Base-by-base conservation (phyloP, 2,113 vertebrate genomes). In the Larimichthys polyactis region DNA sequence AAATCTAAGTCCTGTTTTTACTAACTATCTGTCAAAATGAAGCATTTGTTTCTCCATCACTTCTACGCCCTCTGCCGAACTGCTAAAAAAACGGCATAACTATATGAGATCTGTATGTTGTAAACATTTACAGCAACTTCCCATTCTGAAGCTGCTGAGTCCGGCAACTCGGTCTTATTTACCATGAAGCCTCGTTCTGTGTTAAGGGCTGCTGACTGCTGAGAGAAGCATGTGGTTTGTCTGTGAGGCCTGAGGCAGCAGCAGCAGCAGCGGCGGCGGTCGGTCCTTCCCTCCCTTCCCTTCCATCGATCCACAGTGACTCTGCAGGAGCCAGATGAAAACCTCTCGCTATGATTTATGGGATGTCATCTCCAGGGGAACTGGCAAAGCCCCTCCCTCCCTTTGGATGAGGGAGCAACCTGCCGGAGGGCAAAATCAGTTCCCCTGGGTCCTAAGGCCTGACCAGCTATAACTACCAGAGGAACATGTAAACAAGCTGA, bases 341-440 rank as follows among this genome's bases (percentile, higher is more conserved):
- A 87, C 82, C 87, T 85, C 87, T 84, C 24, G 54, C 84, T 88
- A 75, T 92, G 92, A 94, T 94, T 94, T 93, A 94, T 94, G 87
- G 87, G 84, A 81, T 76, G 74, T 86, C 88, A 79, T 88, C 79
- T 89, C 73, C 80, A 63, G 71, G 71, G 78, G 66, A 83, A 79
- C 85, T 22, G 19, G 43, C 14, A 27, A 59, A 64, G 75, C 77
- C 80, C 83, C 82, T 49, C 87, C 75, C 65, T 62, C 16, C 40
- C 36, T 62, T 43, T 70, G 51, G 68, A 58, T 24, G 63, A 71
- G 27, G 78, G 63, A 79, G 54, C 51, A 57, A 80, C 60, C 58
- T 58, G 68, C 87, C 66, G 0, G 51, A 81, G 11, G 85, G 55
- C 58, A 67, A 57, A 82, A 54, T 19, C 77, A 62, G 20, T 22